A percentile compares a stretch with the other conserved stretches of the same genome.
These are phyloP conservation scores for Drosophila pseudotakahashii DNA, from an alignment of 2,888 invertebrate genomes.

Conservation along the genomic window DNA sequence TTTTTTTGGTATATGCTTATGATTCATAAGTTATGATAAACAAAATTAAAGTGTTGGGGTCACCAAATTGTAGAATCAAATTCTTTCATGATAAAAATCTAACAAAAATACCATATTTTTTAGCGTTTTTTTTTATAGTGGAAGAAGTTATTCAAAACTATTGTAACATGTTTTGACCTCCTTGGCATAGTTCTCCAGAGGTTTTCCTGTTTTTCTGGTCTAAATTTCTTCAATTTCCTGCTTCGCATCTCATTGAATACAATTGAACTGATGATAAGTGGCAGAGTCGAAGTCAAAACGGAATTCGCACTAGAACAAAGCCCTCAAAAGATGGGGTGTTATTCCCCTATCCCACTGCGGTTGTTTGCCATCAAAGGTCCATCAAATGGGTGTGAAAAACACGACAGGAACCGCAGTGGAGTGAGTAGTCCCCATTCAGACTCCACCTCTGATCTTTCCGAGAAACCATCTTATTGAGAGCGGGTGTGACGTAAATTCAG, in stretches of 20 bases:
- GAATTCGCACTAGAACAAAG: constrained; percentile 49
- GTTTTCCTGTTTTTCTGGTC: constrained; percentile 28
- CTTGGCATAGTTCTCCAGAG: background rate
- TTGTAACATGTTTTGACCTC: constrained; percentile 11
- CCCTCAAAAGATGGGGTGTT: background rate
- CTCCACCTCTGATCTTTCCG: constrained; percentile 21
- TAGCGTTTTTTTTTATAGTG: background rate
- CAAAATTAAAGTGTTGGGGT: background rate
- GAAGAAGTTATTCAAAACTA: no score
- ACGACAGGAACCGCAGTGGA: background rate
- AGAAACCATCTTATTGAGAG: background rate
- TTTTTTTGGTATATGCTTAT: constrained; percentile 17
- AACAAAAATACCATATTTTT: background rate
- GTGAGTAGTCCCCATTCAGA: background rate
- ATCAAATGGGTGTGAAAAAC: constrained; percentile 31
- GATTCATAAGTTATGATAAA: no score
- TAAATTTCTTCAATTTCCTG: constrained; percentile 67
- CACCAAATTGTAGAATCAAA: no score
- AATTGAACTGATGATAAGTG: constrained; percentile 51
- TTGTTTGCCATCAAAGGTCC: constrained; percentile 31
- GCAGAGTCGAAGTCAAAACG: constrained; percentile 10
- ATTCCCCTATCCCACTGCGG: constrained; percentile 4
- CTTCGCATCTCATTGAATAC: constrained; percentile 43
- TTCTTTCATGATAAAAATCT: background rate
- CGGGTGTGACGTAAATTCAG: constrained; percentile 24